Evolutionary conservation across 53 echinoderm and acorn worm genomes (phyloP), one percentile per base, ranked within the genome.

Genomic region (Temnopleurus reevesii): DNA sequence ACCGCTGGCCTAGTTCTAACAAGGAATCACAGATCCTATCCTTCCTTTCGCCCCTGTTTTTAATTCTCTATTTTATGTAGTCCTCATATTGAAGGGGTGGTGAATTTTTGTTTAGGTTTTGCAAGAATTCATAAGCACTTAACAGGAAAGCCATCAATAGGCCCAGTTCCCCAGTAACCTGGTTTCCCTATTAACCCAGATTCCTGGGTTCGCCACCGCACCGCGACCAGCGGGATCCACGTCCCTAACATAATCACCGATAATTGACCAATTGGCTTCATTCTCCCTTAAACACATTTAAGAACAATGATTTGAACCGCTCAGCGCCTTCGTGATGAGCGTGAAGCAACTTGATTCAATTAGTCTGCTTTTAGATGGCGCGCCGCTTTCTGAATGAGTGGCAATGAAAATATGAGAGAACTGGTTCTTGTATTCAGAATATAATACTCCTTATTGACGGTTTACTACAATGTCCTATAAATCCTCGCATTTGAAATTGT

Each of bases 111-210:
- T 87, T 87, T 31, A 43, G 65, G 71, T 87, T 87, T 87, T 47
- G 47, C 45, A n/a, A 85, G 85, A 85, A 83, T 56, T 83, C 55
- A 79, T 79, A 79, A 79, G 27, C 79, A 79, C 79, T 79, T 79
- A 18, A 47, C 46, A 49, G 79, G 79, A 79, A 85, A 85, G 59
- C 60, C 85, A 85, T 85, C 60, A 83, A 55, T 55, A 85, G 85
- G 59, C 88, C 88, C 71, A 65, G 36, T 87, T 87, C 65, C 88
- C 88, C 33, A 63, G 8, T 87, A 66, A 87, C 88, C 88, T 87
- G 46, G 46, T 45, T 87, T 66, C 53, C 88, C 88, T 66, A 87
- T 87, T 87, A 87, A 87, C 71, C 88, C 53, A 87, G 88, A 49
- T 87, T 71, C 79, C 41, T 30, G 79, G 17, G 28, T 28, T 27